These are phyloP conservation scores for Camarhynchus parvulus DNA, from an alignment of 2,113 vertebrate species.

Conservation along the genomic window DNA sequence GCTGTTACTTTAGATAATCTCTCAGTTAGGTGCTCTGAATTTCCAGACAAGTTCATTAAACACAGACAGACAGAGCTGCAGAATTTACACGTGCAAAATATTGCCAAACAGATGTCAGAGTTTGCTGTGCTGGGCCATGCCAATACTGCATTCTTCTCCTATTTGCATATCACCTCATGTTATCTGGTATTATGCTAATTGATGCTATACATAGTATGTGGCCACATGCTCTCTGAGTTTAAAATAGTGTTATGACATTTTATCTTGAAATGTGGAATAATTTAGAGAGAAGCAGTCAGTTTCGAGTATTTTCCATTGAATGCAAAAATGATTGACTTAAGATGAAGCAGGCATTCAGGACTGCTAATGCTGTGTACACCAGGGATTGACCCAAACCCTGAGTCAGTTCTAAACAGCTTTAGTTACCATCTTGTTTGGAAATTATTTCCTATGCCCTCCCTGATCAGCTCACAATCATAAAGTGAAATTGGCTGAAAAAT, in stretches of 20 bases:
- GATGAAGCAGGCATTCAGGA: neutral
- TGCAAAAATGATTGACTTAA: neutral
- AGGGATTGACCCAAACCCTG: neutral
- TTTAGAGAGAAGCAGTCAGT: neutral
- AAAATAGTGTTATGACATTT: slow-evolving; percentile 17
- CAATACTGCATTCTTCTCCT: neutral
- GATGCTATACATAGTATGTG: neutral
- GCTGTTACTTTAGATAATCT: slow-evolving; percentile 60
- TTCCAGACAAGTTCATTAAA: slow-evolving; percentile 61
- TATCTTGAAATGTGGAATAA: neutral
- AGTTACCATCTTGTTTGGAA: neutral
- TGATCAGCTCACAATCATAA: neutral
- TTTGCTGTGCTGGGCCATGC: slow-evolving; percentile 3
- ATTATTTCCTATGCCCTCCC: neutral
- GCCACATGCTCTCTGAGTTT: neutral
- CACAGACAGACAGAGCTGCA: slow-evolving; percentile 24
- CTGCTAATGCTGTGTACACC: accelerated
- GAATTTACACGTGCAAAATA: slow-evolving; percentile 25
- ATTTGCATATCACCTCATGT: neutral
- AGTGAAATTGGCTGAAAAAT: slow-evolving; percentile 4
- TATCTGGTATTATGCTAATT: slow-evolving; percentile 29
- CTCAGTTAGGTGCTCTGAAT: slow-evolving; percentile 55
- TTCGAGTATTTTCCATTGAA: neutral
- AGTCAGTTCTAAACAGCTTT: neutral
- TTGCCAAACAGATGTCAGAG: slow-evolving; percentile 54